These are phyloP conservation scores for Volucella bombylans DNA, from an alignment of 2,888 invertebrate genomes.

Conservation along the genomic window DNA sequence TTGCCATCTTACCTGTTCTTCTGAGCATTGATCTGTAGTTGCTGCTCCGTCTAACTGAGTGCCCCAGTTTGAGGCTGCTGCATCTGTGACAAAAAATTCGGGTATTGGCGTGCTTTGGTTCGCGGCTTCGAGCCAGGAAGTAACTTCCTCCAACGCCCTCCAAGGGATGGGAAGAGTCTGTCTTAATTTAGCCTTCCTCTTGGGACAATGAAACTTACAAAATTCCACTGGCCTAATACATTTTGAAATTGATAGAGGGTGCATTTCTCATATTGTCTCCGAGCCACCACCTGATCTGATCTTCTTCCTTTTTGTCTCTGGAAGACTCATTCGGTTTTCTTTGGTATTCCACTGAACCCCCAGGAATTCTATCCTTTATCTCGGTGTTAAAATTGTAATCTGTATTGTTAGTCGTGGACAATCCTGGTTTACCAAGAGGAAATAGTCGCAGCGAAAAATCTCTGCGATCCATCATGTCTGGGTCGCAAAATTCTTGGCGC, in stretches of 20 bases:
- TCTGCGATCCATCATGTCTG: no score
- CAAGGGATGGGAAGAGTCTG: no score
- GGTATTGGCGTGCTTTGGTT: background rate
- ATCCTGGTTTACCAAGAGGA: slow-evolving; percentile 32
- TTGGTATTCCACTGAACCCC: slow-evolving; percentile 28
- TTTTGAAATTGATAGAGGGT: background rate
- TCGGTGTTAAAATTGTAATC: slow-evolving; percentile 20
- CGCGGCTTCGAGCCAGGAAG: slow-evolving; percentile 28
- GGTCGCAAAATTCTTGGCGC: no score
- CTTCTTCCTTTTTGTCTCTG: slow-evolving; percentile 1
- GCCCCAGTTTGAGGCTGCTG: slow-evolving; percentile 8
- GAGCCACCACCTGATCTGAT: background rate
- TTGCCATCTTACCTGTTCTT: slow-evolving; percentile 15
- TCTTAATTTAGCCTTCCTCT: background rate
- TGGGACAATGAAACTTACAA: background rate
- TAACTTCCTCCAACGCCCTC: background rate
- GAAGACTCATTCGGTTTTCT: background rate
- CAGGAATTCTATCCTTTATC: slow-evolving; percentile 14
- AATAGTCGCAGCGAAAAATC: no score
- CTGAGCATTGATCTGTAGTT: slow-evolving; percentile 21
- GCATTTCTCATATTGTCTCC: background rate
- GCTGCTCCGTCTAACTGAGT: slow-evolving; percentile 26
- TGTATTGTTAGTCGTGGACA: slow-evolving; percentile 21
- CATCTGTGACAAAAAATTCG: slow-evolving; percentile 15
- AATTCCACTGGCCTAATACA: background rate